These are phyloP conservation scores for Mormyrus proboscirostris DNA, from an alignment of 2,797 vertebrate genomes.

Conservation along the genomic window DNA sequence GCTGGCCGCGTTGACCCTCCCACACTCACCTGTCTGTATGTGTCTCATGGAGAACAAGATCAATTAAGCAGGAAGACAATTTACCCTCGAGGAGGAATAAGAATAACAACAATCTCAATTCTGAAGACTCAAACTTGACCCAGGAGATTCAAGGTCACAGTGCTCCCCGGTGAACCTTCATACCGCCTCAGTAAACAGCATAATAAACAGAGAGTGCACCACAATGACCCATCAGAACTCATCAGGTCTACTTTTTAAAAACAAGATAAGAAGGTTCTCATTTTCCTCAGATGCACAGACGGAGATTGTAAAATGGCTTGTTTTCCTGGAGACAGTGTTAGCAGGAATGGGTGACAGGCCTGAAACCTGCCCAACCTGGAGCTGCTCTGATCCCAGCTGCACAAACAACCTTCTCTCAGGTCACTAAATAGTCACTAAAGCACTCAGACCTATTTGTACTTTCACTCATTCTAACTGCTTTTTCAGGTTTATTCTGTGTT, in stretches of 20 bases:
- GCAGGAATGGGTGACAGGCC: neutral
- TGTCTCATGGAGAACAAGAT: neutral
- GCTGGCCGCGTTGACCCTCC: neutral
- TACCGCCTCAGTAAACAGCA: neutral
- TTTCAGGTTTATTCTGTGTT: slow-evolving; percentile 60
- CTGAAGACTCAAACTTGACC: neutral
- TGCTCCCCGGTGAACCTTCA: neutral
- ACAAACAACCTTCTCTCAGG: slow-evolving; percentile 41
- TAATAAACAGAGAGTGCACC: neutral
- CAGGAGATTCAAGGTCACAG: neutral
- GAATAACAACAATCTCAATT: neutral
- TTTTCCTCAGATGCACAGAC: neutral
- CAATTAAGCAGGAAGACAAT: neutral
- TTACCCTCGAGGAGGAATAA: neutral
- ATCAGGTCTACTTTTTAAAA: neutral
- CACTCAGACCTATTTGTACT: slow-evolving; percentile 51
- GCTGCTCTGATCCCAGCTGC: neutral
- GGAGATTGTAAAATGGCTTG: neutral
- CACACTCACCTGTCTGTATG: neutral
- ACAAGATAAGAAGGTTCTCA: neutral
- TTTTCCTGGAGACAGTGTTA: neutral
- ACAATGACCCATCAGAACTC: neutral
- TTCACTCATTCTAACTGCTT: slow-evolving; percentile 55
- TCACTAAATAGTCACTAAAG: slow-evolving; percentile 39
- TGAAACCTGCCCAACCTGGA: neutral